A percentile compares a stretch with the other conserved stretches of the same genome.
Evolutionary conservation across 53 echinoderm and acorn worm species (phyloP).

Genomic region (Echinometra lucunter): DNA sequence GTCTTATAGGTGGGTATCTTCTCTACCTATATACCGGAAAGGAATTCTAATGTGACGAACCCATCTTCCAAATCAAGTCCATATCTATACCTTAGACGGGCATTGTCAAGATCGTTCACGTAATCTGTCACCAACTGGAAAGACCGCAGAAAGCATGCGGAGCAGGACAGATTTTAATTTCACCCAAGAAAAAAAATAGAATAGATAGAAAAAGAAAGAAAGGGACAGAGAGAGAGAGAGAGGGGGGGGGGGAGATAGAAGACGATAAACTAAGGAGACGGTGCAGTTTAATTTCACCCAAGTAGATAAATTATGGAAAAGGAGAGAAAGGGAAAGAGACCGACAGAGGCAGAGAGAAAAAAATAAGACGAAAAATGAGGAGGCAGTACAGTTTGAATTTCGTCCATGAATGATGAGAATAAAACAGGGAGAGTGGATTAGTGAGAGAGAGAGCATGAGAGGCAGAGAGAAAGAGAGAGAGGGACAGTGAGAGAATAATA

Average conservation of each 20-base stretch:
- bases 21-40: neutral
- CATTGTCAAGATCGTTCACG: neutral
- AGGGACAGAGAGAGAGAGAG: neutral
- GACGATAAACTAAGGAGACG: neutral
- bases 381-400: neutral
- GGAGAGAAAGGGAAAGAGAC: neutral
- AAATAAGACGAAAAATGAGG: neutral
- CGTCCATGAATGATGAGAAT: no score
- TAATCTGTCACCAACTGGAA: neutral
- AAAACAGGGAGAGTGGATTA: no score
- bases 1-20: neutral
- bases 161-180: constrained; percentile 9
- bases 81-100: neutral
- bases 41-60: neutral
- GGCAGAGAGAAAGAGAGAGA: no score
- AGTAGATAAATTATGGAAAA: neutral
- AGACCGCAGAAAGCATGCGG: neutral
- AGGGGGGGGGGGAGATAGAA: neutral
- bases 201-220: neutral
- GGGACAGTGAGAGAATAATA: no score
- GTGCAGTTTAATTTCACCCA: neutral
- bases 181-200: neutral
- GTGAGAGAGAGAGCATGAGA: no score
- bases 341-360: neutral
- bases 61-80: constrained; percentile 18